Percentiles rank a stretch among this genome's conserved stretches.
Conservation (phyloP, 2,797 vertebrate genomes). For the Euphonia xanthogaster region DNA sequence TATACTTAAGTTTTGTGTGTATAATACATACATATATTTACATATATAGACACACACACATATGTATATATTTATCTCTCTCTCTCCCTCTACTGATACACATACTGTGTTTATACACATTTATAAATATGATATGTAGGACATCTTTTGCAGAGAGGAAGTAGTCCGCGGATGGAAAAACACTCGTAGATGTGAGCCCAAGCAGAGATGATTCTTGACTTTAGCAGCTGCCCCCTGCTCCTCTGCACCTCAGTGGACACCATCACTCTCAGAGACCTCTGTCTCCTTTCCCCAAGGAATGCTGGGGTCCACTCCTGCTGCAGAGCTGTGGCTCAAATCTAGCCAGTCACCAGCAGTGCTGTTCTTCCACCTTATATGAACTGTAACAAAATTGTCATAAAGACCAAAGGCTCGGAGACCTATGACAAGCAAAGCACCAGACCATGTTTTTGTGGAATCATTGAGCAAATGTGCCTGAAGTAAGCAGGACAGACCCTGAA, state of each 20-base stretch:
- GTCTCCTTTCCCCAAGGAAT: neutral
- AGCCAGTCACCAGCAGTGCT: neutral
- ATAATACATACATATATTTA: constrained; percentile 51
- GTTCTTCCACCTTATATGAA: neutral
- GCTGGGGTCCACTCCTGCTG: neutral
- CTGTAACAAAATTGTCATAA: neutral
- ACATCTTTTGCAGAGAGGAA: constrained; percentile 19
- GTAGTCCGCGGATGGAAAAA: neutral
- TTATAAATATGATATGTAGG: constrained; percentile 51
- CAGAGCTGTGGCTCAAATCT: neutral
- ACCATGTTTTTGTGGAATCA: neutral
- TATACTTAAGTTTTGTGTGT: constrained; percentile 63
- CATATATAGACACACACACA: neutral
- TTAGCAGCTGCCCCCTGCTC: neutral
- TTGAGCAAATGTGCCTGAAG: neutral
- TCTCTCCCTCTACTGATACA: constrained; percentile 24
- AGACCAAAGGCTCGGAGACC: neutral
- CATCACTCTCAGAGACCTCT: neutral
- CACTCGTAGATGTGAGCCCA: neutral
- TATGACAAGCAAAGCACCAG: neutral
- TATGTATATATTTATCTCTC: constrained; percentile 36
- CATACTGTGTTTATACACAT: constrained; percentile 36
- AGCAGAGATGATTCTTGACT: neutral
- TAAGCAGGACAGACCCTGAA: neutral
- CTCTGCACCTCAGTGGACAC: neutral